Evolutionary conservation across 2,888 invertebrate genomes (phyloP), one percentile per base, ranked within the genome.

Genomic region (Caenorhabditis imperialis): DNA sequence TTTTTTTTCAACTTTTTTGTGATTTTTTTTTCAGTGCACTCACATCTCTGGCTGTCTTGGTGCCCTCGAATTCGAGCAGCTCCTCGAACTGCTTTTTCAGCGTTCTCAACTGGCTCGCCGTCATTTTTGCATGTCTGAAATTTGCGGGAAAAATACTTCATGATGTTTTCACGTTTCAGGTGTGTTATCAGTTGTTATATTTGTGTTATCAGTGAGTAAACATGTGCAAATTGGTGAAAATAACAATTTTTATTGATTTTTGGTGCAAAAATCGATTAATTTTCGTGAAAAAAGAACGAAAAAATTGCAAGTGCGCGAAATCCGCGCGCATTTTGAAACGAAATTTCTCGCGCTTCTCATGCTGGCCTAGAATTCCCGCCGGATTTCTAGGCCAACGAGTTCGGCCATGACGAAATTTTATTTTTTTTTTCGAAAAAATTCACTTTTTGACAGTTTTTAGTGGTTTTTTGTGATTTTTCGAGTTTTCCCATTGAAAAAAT

Each of bases 91-190:
- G 37, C 16, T 40, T 38, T 27, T 22, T 30, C 23, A 60, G 18
- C 1, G 38, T 48, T 12, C 33, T 20, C n/a, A 51, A 30, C 48
- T 61, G 50, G 4, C 42, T 10, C 6, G 16, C 25, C 16, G 40
- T 51, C 61, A 61, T 61, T 8, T 33, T 58, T 37, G 6, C 60
- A 58, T 62, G 51, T 44, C 53, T 62, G 51, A n/a, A 53, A 62
- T 27, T 30, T 50, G 50, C 47, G 30, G 48, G 10, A 60, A 60
- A 50, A 30, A 30, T n/a, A n/a, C n/a, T n/a, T n/a, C 23, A 40
- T 40, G 4, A 4, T 33, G 2, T 27, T 47, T 14, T n/a, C 10
- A 5, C 2, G 3, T 27, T 8, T n/a, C 18, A 18, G 20, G 3
- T 2, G 35, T 50, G n/a, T 50, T 50, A 50, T 50, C 50, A 50